These are phyloP conservation scores for Brachylomia viminalis DNA, from an alignment of 2,888 invertebrate species.

Conservation along the genomic window DNA sequence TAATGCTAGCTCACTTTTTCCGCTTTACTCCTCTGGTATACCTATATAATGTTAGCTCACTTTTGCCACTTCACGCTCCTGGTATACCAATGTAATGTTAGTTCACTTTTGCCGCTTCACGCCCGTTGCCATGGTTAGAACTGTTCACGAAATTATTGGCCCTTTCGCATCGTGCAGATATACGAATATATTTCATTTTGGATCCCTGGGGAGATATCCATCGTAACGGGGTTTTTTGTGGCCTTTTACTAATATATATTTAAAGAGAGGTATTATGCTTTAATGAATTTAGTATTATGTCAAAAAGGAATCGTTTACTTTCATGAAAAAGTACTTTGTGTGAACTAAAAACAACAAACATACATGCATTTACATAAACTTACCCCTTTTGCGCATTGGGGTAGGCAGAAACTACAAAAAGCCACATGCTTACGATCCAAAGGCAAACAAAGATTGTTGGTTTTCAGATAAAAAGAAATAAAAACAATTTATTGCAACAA, in stretches of 20 bases:
- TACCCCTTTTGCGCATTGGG: too few species aligned
- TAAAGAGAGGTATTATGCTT: slow-evolving; percentile 1
- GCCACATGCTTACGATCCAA: too few species aligned
- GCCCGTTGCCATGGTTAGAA: slow-evolving; percentile 27
- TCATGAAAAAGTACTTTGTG: neutral
- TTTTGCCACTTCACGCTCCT: too few species aligned
- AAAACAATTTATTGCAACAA: too few species aligned
- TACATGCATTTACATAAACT: too few species aligned
- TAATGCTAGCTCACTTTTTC: too few species aligned
- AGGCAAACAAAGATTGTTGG: neutral
- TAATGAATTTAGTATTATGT: slow-evolving; percentile 35
- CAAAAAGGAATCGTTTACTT: neutral
- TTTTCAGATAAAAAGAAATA: neutral
- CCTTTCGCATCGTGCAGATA: slow-evolving; percentile 46
- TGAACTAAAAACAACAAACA: neutral
- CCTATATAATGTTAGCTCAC: too few species aligned
- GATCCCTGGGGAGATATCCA: slow-evolving; percentile 41
- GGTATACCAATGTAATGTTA: neutral
- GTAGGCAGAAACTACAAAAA: too few species aligned
- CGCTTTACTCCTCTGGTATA: too few species aligned
- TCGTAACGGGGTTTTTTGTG: slow-evolving; percentile 31
- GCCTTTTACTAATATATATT: slow-evolving; percentile 31
- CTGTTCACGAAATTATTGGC: slow-evolving; percentile 52
- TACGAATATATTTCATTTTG: slow-evolving; percentile 48
- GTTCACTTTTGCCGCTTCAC: slow-evolving; percentile 5